Conservation (phyloP, 2,797 vertebrate genomes). For the Thripadectes ignobilis region DNA sequence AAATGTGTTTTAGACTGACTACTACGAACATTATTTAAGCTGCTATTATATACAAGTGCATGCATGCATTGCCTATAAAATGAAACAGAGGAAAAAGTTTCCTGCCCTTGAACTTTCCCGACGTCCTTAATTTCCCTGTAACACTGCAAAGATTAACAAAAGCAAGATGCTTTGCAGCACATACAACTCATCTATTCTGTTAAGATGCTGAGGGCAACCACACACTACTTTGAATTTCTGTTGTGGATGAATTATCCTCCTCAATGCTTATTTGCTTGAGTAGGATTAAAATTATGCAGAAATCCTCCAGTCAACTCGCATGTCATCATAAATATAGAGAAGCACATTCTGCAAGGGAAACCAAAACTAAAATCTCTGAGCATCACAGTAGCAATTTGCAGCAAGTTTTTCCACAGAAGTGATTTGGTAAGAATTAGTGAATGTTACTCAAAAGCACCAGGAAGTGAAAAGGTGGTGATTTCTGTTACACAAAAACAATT, state of each 20-base stretch:
- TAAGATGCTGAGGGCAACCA: neutral
- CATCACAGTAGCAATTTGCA: neutral
- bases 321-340: neutral
- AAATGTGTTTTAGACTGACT: neutral
- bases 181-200: neutral
- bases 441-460: neutral
- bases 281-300: neutral
- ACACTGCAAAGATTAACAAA: neutral
- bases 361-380: neutral
- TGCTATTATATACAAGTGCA: neutral
- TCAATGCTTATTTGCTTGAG: neutral
- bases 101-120: neutral
- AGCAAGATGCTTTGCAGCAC: neutral
- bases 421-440: neutral
- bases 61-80: neutral
- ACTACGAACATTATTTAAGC: no score
- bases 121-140: neutral
- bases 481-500: constrained; percentile 14
- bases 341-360: neutral
- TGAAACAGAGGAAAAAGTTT: neutral
- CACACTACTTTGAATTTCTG: neutral
- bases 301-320: neutral
- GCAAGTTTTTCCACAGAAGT: neutral
- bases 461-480: neutral
- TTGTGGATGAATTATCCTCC: neutral